Base-by-base conservation (phyloP, 2,888 invertebrate genomes). In the Nomada flava region DNA sequence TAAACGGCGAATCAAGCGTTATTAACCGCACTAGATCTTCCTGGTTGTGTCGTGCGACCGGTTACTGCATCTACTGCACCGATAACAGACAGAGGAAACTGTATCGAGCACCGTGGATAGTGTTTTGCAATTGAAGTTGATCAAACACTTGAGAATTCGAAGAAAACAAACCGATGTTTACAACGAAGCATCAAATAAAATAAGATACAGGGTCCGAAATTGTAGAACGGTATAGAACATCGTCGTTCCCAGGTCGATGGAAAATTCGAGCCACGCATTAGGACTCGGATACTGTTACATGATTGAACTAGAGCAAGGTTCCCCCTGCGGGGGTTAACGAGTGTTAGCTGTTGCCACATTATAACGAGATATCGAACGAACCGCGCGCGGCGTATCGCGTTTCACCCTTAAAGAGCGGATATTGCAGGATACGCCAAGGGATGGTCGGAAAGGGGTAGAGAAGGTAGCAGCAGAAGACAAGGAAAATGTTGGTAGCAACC, bases 331-430 rank as follows among this genome's bases (percentile, higher is more conserved):
- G 82, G 89, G 91, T 92, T 93, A 93, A 93, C 93, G 93, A 93
- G 92, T 82, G 86, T 82, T 86, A 80, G 82, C 82, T 75, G 78
- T 82, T 77, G 80, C 82, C 88, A 86, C 87, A 92, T 93, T 92
- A 92, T 91, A 93, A 93, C 93, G 92, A 92, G 92, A 91, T 92
- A 92, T 92, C 89, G 92, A 92, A 89, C 91, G 86, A 77, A 74
- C 82, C 57, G 74, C 65, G 65, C 77, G 83, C 80, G 67, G 82
- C 84, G 81, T 92, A 92, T 93, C 92, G 89, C 87, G 89, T 93
- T 93, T 92, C 93, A 91, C 91, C 93, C 93, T 91, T 90, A 89
- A 90, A 90, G 84, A 90, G 80, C 81, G 77, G 83, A 87, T 87
- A 83, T 84, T 76, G 74, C 81, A 70, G 76, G 79, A 71, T 60